phyloP scores from a whole-genome alignment of 2,888 invertebrate species.

The Dasysyrphus tricinctus region DNA sequence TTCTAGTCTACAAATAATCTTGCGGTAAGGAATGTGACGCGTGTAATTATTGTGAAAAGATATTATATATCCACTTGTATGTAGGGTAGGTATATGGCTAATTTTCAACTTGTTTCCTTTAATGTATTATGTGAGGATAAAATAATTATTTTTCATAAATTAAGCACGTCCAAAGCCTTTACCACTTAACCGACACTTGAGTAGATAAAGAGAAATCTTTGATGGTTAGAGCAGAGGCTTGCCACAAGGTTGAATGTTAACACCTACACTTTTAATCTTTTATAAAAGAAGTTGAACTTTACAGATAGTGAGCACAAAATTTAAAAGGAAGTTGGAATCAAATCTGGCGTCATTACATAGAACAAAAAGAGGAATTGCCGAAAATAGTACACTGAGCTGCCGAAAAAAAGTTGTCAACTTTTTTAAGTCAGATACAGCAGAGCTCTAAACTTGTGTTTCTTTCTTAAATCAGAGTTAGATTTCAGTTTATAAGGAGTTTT shows the following conservation, averaged over 20 bases:
- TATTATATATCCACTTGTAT: not conserved
- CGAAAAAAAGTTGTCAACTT: no score
- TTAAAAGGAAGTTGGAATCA: no score
- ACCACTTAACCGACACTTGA: not conserved
- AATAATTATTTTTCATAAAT: not conserved
- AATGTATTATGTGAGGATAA: not conserved
- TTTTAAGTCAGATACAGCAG: no score
- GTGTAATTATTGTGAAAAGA: constrained; percentile 27
- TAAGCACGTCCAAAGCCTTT: not conserved
- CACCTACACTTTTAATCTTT: constrained; percentile 3
- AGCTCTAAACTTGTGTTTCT: no score
- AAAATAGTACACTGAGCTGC: no score
- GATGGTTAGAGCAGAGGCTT: not conserved
- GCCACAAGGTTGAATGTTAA: constrained; percentile 1
- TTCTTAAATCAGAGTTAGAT: no score
- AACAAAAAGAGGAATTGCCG: no score
- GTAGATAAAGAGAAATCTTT: not conserved
- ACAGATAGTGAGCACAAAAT: no score
- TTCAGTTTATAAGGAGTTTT: no score
- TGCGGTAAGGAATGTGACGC: constrained; percentile 18
- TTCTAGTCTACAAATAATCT: not conserved
- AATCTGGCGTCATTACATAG: no score
- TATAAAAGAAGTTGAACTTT: not conserved
- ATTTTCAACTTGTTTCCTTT: constrained; percentile 4
- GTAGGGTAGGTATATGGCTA: not conserved